Evolutionary conservation across 2,797 vertebrate species (phyloP), one percentile per base, ranked within the genome.

Genomic region (Choloepus didactylus): DNA sequence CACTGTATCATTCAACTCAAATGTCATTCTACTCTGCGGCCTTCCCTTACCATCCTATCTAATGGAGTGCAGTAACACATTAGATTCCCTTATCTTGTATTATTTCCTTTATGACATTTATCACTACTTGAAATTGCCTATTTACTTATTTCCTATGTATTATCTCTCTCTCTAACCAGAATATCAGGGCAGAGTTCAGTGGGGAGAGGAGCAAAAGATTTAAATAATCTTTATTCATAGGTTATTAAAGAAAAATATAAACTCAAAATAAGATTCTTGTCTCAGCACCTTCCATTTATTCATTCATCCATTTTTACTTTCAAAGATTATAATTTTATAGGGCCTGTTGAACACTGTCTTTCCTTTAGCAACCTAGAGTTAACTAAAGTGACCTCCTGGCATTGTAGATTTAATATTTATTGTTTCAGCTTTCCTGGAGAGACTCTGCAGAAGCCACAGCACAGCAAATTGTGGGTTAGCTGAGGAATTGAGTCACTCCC

Each of bases 301-400:
- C 72, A 75, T 44, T 80, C 38, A 72, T n/a, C 94, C 35, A 69
- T 76, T 91, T 93, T 95, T 91, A 90, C 44, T 93, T 95, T 83
- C 93, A 88, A 94, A 95, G 29, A 76, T 82, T 70, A 66, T 54
- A 87, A 79, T 76, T 97, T 95, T 59, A 87, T 11, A 86, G 1
- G 9, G 10, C n/a, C 19, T 91, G 79, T 54, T 80, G 51, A 92
- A 73, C 51, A 14, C 88, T 56, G 27, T 80, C 46, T 90, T 96
- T 95, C 59, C 64, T 91, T 87, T 69, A 81, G 56, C 60, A 93
- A 88, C n/a, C 41, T 83, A 49, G 5, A 84, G 62, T 70, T 73
- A 94, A 92, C 19, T 44, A 76, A 83, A 84, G 11, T 84, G 49
- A 67, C 14, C 29, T 35, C n/a, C 15, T 93, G 56, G 72, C 54